A percentile compares a stretch with the other conserved stretches of the same genome.
Evolutionary conservation across 2,113 vertebrate genomes (phyloP).

Genomic region (Gallinago jamesoni): DNA sequence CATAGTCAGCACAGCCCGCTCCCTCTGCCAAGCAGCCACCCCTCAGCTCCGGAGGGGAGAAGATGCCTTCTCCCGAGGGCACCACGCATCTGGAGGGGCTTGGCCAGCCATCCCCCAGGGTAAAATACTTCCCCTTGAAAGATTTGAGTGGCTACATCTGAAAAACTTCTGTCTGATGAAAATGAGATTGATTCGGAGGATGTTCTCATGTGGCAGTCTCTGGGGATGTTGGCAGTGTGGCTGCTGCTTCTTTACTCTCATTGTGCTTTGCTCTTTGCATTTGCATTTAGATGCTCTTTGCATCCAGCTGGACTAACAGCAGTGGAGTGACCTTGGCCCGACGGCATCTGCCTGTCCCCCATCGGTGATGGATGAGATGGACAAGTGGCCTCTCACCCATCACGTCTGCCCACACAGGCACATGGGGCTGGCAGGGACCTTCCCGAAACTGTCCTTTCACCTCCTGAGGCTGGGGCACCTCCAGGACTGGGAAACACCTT

Average conservation of each 20-base stretch:
- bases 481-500: background rate
- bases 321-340: background rate
- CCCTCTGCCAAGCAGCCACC: background rate
- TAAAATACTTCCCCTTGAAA: background rate
- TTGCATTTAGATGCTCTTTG: background rate
- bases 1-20: background rate
- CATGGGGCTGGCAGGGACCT: background rate
- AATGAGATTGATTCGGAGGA: background rate
- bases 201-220: background rate
- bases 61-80: background rate
- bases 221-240: rapidly evolving
- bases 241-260: background rate
- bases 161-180: background rate
- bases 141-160: background rate
- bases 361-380: background rate
- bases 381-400: background rate
- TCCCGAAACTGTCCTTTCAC: background rate
- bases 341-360: background rate
- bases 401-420: background rate
- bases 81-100: rapidly evolving
- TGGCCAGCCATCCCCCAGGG: rapidly evolving
- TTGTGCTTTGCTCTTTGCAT: background rate
- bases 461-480: background rate
- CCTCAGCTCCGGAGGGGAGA: rapidly evolving
- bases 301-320: background rate